A percentile compares a stretch with the other conserved stretches of the same genome.
Conservation (phyloP, 2,113 vertebrate genomes). For the Semnopithecus entellus region DNA sequence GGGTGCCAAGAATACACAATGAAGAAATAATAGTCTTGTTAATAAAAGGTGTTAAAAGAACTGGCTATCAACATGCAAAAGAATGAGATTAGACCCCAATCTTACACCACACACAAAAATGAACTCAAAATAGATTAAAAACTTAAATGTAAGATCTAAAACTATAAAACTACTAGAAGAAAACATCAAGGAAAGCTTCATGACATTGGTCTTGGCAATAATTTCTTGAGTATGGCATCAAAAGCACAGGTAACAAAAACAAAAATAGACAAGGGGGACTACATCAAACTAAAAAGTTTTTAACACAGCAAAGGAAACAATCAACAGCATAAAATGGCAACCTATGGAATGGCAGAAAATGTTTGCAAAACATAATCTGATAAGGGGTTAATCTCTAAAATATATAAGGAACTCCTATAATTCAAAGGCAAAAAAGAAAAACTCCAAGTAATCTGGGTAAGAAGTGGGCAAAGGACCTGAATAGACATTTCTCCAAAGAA, state of each 20-base stretch:
- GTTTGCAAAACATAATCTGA: background rate
- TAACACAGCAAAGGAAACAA: background rate
- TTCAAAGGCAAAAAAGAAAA: background rate
- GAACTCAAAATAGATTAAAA: background rate
- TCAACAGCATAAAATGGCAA: background rate
- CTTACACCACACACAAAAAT: background rate
- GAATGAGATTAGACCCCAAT: background rate
- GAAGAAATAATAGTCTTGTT: background rate
- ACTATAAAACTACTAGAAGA: background rate
- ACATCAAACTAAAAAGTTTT: background rate
- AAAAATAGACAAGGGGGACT: background rate
- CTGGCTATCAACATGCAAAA: background rate
- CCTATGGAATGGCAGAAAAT: background rate
- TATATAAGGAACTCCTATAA: background rate
- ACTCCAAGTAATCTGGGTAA: background rate
- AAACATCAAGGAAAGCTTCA: background rate
- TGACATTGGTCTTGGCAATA: background rate
- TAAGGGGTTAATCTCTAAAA: background rate
- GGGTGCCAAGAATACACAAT: background rate
- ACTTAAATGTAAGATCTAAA: background rate
- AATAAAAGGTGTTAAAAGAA: background rate
- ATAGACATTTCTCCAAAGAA: background rate
- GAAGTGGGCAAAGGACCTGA: background rate
- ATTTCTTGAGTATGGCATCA: background rate
- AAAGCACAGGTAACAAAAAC: background rate